Evolutionary conservation across 1,140 invertebrate species (phyloP).

Genomic region (Mactra quadrangularis): DNA sequence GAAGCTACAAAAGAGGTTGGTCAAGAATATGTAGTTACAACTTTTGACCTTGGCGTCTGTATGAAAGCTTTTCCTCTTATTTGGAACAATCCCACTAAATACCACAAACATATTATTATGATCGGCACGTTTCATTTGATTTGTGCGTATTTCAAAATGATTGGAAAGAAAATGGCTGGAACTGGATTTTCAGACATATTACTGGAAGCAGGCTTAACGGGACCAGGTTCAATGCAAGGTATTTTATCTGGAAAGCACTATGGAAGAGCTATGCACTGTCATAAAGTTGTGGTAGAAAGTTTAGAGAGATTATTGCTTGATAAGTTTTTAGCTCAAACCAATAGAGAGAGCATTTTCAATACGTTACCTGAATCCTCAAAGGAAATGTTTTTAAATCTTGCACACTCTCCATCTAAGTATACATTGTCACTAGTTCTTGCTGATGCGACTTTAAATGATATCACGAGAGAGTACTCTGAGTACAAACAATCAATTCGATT

Average conservation of each 20-base stretch:
- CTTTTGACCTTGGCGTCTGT: slow-evolving; percentile 69
- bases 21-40: slow-evolving; percentile 62
- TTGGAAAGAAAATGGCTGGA: slow-evolving; percentile 68
- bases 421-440: background rate
- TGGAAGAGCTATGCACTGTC: slow-evolving; percentile 27
- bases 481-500: slow-evolving; percentile 16
- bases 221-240: slow-evolving; percentile 54
- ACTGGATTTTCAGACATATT: slow-evolving; percentile 56
- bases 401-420: background rate
- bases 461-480: background rate
- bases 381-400: background rate
- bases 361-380: background rate
- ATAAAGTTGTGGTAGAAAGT: background rate
- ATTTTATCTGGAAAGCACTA: slow-evolving; percentile 62
- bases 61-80: slow-evolving; percentile 68
- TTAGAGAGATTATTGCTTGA: background rate
- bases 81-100: slow-evolving; percentile 60
- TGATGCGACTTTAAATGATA: background rate
- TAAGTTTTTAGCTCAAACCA: background rate
- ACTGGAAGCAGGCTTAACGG: too few relatives aligned
- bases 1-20: slow-evolving; percentile 60
- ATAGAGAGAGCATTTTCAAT: slow-evolving; percentile 25
- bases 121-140: slow-evolving; percentile 62
- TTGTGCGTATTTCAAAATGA: slow-evolving; percentile 67
- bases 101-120: slow-evolving; percentile 66